These are phyloP conservation scores for Beroe forskalii DNA, from an alignment of 37 sponge, comb jelly and placozoan species.

Conservation along the genomic window DNA sequence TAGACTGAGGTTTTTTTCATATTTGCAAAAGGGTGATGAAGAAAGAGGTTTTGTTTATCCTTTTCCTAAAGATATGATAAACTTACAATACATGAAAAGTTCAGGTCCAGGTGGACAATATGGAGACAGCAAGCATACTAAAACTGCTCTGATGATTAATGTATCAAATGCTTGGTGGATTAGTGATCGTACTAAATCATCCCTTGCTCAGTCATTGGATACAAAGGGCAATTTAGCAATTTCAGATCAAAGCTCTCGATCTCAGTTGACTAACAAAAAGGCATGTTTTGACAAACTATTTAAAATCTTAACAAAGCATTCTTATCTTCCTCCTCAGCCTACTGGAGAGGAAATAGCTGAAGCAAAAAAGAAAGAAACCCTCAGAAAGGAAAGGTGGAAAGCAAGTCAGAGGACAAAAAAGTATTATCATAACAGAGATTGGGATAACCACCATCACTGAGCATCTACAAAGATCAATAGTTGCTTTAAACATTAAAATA, in stretches of 20 bases:
- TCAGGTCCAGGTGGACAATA: constrained; percentile 23
- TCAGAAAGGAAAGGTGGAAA: constrained; percentile 8
- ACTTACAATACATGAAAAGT: neutral
- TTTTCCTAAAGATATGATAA: neutral
- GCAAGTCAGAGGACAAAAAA: neutral
- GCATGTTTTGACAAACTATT: neutral
- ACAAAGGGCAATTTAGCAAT: neutral
- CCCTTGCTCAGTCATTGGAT: neutral
- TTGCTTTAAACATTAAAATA: too few species aligned
- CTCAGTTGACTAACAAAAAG: neutral
- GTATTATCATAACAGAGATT: constrained; percentile 14
- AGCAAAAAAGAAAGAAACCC: neutral
- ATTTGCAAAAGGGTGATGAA: neutral
- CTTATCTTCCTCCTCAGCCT: neutral
- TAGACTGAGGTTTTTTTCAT: constrained; percentile 4
- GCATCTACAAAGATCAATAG: too few species aligned
- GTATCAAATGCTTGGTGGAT: neutral
- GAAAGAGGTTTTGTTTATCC: constrained; percentile 23
- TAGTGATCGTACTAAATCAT: neutral
- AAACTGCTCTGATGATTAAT: neutral
- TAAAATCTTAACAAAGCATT: neutral
- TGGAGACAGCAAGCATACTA: neutral
- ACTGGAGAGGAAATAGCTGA: neutral
- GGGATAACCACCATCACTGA: too few species aligned
- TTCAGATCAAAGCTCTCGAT: neutral